These are phyloP conservation scores for Canis aureus DNA, from an alignment of 2,113 vertebrate genomes.

Conservation along the genomic window DNA sequence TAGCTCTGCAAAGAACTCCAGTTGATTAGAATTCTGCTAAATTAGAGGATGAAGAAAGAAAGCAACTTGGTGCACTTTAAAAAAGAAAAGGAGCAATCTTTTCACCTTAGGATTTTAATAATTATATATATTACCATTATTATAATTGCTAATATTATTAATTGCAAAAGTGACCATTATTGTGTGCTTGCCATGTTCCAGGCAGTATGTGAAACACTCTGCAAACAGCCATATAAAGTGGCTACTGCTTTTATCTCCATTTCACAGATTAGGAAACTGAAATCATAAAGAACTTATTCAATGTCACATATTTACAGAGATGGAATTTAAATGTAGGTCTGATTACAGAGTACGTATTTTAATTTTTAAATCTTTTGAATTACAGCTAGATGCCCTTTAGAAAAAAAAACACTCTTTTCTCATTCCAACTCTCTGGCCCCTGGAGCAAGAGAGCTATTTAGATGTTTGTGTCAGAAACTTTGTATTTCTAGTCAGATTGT, in stretches of 20 bases:
- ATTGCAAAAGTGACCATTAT: neutral
- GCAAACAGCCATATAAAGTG: neutral
- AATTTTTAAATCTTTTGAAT: constrained; percentile 3
- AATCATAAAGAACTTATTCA: neutral
- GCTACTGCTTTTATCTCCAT: neutral
- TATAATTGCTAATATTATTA: neutral
- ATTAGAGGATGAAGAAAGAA: neutral
- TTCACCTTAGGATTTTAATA: neutral
- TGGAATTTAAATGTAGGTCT: neutral
- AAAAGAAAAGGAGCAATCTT: neutral
- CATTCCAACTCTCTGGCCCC: neutral
- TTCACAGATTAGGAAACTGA: constrained; percentile 55
- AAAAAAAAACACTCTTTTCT: neutral
- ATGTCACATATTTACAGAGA: neutral
- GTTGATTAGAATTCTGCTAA: neutral
- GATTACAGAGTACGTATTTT: neutral
- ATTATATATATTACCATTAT: neutral
- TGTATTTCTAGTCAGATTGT: neutral
- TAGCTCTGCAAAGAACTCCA: neutral
- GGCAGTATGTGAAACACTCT: neutral
- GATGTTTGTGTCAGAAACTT: neutral
- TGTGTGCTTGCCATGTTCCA: neutral
- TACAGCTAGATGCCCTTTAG: neutral
- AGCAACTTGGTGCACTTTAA: neutral
- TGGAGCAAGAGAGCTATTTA: neutral